A percentile compares a stretch with the other conserved stretches of the same genome.
These are phyloP conservation scores for Halichoeres trimaculatus DNA, from an alignment of 2,113 vertebrate species.

Conservation along the genomic window DNA sequence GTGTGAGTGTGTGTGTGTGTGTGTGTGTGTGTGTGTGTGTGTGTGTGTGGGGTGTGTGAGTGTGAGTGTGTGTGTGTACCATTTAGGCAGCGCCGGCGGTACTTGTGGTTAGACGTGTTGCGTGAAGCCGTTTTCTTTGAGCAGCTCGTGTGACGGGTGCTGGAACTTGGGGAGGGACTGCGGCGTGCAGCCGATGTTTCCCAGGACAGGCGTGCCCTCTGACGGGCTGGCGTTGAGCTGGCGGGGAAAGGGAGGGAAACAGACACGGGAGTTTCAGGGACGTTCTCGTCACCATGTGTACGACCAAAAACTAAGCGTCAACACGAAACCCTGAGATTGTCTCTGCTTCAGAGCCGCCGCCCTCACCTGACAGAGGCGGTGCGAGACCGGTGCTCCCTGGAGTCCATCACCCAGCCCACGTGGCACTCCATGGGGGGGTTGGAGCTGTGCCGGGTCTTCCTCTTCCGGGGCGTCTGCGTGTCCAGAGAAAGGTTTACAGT, in stretches of 20 bases:
- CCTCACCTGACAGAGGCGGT: slow-evolving; percentile 95
- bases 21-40: no score
- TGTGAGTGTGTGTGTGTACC: slow-evolving; percentile 85
- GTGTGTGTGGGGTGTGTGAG: no score
- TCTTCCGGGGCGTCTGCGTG: slow-evolving; percentile 93
- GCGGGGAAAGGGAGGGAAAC: not conserved
- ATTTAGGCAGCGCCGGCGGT: slow-evolving; percentile 97
- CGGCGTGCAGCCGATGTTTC: slow-evolving; percentile 94
- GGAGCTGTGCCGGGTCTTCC: slow-evolving; percentile 98
- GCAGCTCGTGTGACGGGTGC: slow-evolving; percentile 97
- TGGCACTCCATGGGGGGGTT: slow-evolving; percentile 98
- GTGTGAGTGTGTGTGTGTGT: no score
- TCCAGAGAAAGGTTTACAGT: not conserved
- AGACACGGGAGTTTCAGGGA: not conserved
- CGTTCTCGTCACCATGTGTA: no score
- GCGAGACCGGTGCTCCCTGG: slow-evolving; percentile 94
- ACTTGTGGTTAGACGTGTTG: slow-evolving; percentile 99
- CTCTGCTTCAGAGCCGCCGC: not conserved
- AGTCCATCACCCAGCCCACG: slow-evolving; percentile 99
- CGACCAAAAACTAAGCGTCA: no score
- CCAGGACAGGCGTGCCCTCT: slow-evolving; percentile 89
- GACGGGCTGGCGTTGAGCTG: slow-evolving; percentile 95
- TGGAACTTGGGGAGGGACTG: slow-evolving; percentile 99
- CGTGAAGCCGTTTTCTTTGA: slow-evolving; percentile 99
- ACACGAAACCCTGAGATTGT: no score